Conservation (phyloP, 2,113 vertebrate genomes). For the Alaudala cheleensis region DNA sequence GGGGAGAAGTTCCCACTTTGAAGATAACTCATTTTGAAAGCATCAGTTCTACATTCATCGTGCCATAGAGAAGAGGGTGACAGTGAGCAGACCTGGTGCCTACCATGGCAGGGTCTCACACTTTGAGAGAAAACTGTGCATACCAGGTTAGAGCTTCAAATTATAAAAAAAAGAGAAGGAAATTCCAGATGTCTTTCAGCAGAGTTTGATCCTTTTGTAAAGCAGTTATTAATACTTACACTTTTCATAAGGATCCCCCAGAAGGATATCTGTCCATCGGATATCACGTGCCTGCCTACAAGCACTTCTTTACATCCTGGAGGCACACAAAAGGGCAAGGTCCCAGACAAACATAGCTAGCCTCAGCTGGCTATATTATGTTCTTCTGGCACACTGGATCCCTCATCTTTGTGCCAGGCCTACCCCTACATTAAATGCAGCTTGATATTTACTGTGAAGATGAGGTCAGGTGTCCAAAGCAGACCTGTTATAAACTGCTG, state of each 20-base stretch:
- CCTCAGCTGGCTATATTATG: neutral
- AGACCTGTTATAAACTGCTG: neutral
- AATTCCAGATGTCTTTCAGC: neutral
- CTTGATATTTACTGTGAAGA: neutral
- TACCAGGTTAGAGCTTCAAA: neutral
- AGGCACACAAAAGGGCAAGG: neutral
- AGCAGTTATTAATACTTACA: neutral
- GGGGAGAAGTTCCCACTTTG: neutral
- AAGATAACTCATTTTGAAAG: neutral
- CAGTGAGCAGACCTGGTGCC: neutral
- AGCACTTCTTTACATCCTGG: neutral
- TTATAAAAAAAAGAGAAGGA: neutral
- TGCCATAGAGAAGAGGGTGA: neutral
- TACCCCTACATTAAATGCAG: neutral
- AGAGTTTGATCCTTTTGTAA: neutral
- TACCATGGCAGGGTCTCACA: neutral
- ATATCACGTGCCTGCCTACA: neutral
- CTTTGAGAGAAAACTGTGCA: neutral
- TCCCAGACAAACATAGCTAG: neutral
- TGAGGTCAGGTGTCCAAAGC: neutral
- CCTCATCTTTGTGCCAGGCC: neutral
- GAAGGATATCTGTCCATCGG: neutral
- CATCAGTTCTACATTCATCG: neutral
- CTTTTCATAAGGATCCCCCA: neutral
- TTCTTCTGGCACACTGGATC: neutral